These are phyloP conservation scores for Boulengerochromis microlepis DNA, from an alignment of 2,113 vertebrate genomes.

Conservation along the genomic window DNA sequence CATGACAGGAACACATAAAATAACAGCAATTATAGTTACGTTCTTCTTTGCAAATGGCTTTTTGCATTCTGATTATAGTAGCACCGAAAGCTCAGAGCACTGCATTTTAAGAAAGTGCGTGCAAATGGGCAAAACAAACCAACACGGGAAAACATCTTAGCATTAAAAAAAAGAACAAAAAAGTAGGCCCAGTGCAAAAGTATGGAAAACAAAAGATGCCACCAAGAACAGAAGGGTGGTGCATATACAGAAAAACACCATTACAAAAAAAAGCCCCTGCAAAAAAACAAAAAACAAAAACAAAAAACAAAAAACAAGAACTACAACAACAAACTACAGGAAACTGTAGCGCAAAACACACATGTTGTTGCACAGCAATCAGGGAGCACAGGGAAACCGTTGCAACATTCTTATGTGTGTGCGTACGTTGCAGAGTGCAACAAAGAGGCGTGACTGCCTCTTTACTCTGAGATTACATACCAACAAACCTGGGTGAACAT, in stretches of 20 bases:
- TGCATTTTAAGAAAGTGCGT: not conserved
- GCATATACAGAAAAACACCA: not conserved
- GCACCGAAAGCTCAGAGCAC: not conserved
- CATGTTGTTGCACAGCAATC: not conserved
- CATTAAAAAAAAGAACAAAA: not conserved
- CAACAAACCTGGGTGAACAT: conserved; percentile 9
- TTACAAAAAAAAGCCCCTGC: not conserved
- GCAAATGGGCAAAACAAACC: not conserved
- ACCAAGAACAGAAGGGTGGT: not conserved
- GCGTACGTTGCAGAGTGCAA: not conserved
- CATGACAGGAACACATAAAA: not conserved
- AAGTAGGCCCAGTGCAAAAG: not conserved
- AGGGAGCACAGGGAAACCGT: not conserved
- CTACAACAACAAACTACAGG: not conserved
- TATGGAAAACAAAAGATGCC: not conserved
- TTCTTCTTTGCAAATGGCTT: not conserved
- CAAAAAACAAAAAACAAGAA: not conserved
- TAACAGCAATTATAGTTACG: not conserved
- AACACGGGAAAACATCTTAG: not conserved
- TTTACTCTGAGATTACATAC: not conserved
- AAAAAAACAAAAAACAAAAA: not conserved
- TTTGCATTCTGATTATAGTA: not conserved
- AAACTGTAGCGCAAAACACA: not conserved
- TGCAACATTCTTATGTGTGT: not conserved
- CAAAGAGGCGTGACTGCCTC: not conserved